Conservation (phyloP, 2,113 vertebrate species). For the Aix galericulata region DNA sequence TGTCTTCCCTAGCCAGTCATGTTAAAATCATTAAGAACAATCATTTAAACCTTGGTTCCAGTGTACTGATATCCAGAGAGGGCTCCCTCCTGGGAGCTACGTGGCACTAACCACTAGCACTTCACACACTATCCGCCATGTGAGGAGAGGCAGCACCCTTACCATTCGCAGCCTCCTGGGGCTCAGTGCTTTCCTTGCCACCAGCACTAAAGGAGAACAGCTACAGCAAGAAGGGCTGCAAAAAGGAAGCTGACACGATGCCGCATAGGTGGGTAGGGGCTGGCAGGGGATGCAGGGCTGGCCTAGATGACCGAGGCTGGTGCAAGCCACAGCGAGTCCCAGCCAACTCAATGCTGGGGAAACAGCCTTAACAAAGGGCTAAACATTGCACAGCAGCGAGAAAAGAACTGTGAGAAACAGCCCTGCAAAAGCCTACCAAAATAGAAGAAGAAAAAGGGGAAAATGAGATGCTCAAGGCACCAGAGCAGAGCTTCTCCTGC, state of each 20-base stretch:
- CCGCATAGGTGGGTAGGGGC: rapidly evolving
- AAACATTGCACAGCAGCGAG: background rate
- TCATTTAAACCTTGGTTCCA: background rate
- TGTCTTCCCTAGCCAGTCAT: background rate
- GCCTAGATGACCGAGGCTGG: no score
- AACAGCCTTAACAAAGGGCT: rapidly evolving
- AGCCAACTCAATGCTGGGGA: rapidly evolving
- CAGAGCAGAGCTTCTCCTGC: background rate
- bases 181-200: background rate
- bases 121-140: background rate
- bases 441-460: background rate
- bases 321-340: no score
- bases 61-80: no score
- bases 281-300: background rate
- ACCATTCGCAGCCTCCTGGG: rapidly evolving
- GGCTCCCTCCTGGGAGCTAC: no score
- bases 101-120: no score
- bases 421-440: rapidly evolving
- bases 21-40: background rate
- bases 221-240: background rate
- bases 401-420: background rate
- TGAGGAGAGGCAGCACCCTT: background rate
- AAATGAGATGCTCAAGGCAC: no score
- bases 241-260: background rate
- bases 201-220: rapidly evolving